Evolutionary conservation across 2,797 vertebrate genomes (phyloP).

Genomic region (Toxotes lorentzi): DNA sequence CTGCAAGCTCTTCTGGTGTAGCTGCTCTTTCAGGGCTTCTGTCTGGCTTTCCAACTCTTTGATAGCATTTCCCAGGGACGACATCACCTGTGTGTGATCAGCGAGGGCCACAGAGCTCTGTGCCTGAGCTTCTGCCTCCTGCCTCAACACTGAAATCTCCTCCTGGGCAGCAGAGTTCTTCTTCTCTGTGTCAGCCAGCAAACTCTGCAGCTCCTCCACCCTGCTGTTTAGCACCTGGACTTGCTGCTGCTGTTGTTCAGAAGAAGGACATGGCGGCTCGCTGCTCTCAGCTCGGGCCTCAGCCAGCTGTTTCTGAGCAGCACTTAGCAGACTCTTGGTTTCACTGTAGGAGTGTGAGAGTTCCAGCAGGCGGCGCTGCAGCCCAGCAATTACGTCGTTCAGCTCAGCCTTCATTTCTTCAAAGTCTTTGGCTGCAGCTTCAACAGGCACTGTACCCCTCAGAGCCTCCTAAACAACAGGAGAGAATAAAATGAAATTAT

Average conservation of each 20-base stretch:
- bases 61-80: conserved; percentile 87
- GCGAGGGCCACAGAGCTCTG: conserved; percentile 87
- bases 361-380: conserved; percentile 91
- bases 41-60: conserved; percentile 90
- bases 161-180: conserved; percentile 83
- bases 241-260: conserved; percentile 79
- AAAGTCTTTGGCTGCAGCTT: conserved; percentile 88
- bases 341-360: conserved; percentile 93
- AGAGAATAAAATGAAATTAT: background rate
- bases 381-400: conserved; percentile 87
- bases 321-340: conserved; percentile 89
- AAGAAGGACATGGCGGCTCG: conserved; percentile 51
- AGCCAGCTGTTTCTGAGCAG: conserved; percentile 74
- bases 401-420: conserved; percentile 89
- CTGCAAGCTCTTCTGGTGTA: conserved; percentile 86
- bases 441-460: conserved; percentile 85
- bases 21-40: conserved; percentile 82
- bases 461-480: conserved; percentile 85
- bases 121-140: conserved; percentile 88
- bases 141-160: conserved; percentile 87
- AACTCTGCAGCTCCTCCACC: conserved; percentile 88
- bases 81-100: conserved; percentile 92
- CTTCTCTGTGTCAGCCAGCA: conserved; percentile 84
- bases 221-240: conserved; percentile 80
- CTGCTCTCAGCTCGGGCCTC: conserved; percentile 67